These are phyloP conservation scores for Meloidogyne floridensis DNA, from an alignment of 1,140 invertebrate species.

Conservation along the genomic window DNA sequence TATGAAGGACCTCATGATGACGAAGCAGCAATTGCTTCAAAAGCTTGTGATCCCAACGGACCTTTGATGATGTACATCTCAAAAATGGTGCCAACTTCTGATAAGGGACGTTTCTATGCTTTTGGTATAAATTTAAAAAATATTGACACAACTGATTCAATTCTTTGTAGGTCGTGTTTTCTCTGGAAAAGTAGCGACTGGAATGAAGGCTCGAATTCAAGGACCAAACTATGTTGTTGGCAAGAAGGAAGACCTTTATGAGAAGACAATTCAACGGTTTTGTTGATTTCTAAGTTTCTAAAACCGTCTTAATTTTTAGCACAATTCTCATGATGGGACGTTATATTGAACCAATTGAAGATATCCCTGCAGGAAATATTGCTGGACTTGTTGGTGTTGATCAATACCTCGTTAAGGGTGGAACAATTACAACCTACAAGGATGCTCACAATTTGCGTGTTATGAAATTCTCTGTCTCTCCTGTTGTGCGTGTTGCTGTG, in stretches of 20 bases:
- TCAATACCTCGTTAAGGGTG: conserved; percentile 98
- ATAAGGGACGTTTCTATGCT: conserved; percentile 99
- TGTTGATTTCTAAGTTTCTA: neutral
- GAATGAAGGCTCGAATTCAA: conserved; percentile 94
- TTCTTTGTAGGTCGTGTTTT: conserved; percentile 78
- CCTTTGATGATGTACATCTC: conserved; percentile 99
- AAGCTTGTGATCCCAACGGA: conserved; percentile 90
- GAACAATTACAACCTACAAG: conserved; percentile 97
- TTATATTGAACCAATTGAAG: conserved; percentile 98
- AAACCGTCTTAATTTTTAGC: conserved; percentile 69
- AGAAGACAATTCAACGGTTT: conserved; percentile 90
- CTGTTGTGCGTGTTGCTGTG: conserved; percentile 97
- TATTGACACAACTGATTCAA: neutral
- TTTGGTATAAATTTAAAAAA: conserved; percentile 74
- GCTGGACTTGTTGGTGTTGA: conserved; percentile 99
- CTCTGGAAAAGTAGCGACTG: conserved; percentile 91
- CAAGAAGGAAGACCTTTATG: conserved; percentile 98
- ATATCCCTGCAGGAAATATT: conserved; percentile 98
- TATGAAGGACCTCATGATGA: conserved; percentile 97
- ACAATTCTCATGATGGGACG: conserved; percentile 99
- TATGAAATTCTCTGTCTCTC: conserved; percentile 90
- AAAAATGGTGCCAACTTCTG: conserved; percentile 99
- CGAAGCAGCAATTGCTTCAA: conserved; percentile 78
- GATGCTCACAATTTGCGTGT: conserved; percentile 96
- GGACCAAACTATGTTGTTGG: conserved; percentile 95